Base-by-base conservation (phyloP, 2,113 vertebrate species). In the Chauna torquata region DNA sequence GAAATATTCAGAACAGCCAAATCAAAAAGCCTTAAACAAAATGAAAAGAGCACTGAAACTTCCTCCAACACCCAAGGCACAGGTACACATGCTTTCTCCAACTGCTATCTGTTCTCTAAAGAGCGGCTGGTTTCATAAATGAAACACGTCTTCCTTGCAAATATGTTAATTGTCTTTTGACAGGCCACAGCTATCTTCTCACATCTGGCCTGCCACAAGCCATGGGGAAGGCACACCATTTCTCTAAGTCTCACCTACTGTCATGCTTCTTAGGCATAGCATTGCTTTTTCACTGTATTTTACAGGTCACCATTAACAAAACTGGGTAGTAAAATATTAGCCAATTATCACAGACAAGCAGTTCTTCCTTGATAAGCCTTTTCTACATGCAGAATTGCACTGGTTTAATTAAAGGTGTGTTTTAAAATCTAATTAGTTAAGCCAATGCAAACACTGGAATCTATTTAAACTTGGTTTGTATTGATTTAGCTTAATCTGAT, bases 21-120 rank as follows among this genome's bases (percentile, higher is more conserved):
- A 78, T n/a, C 52, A 87, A 92, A 97, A 83, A 82, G 20, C 30
- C 27, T 9, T 24, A 76, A 92, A 79, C 17, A 68, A 82, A 95
- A 40, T 36, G 0, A 2, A 57, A 88, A 77, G 58, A 38, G 16
- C 0, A 52, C 6, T 50, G 23, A 91, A 92, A 86, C 81, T 82
- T 59, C 82, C 30, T 32, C 49, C 38, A 72, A 44, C 1, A 25
- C 15, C 6, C 28, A 92, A 59, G 54, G 36, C 0, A 0, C 80
- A 93, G 93, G 94, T 97, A 92, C 72, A 96, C 75, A 84, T 94
- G 68, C 72, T 94, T 97, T 93, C 74, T 91, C 49, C 94, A 76
- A 2, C n/a, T 61, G 76, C 79, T 96, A 77, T 91, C 11, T 4
- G 47, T 61, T 88, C 74, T 93, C 93, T 93, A 45, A 92, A 76